These are phyloP conservation scores for Nephrotoma appendiculata DNA, from an alignment of 2,888 invertebrate species.

Conservation along the genomic window DNA sequence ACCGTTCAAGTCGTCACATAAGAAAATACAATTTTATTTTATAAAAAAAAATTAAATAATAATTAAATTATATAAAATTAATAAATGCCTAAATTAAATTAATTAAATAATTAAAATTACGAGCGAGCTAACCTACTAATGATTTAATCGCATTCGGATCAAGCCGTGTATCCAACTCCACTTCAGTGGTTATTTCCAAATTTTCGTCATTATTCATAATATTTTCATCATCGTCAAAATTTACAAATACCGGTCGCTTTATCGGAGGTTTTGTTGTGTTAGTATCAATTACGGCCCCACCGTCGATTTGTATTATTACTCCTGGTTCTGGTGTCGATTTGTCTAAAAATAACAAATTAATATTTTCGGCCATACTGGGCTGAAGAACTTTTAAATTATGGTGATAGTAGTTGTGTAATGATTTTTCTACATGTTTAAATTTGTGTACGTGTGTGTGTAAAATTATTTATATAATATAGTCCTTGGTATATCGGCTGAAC, in stretches of 20 bases:
- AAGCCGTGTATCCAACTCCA: not conserved
- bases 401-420: not conserved
- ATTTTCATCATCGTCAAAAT: not conserved
- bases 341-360: not conserved
- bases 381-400: not conserved
- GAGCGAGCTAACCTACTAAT: not conserved
- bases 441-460: not conserved
- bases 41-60: not conserved
- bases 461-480: not conserved
- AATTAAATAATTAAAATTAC: not conserved
- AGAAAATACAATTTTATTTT: not conserved
- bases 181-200: not conserved
- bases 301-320: not conserved
- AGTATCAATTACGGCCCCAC: not conserved
- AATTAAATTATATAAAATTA: not conserved
- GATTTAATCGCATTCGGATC: constrained; percentile 3
- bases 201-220: not conserved
- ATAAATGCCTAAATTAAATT: not conserved
- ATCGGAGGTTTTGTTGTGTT: not conserved
- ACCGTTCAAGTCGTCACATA: not conserved
- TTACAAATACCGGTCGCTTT: not conserved
- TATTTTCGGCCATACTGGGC: not conserved
- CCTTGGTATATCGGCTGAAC: not conserved
- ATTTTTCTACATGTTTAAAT: not conserved
- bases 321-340: not conserved